Evolutionary conservation across 2,888 invertebrate genomes (phyloP).

Genomic region (Apamea crenata): DNA sequence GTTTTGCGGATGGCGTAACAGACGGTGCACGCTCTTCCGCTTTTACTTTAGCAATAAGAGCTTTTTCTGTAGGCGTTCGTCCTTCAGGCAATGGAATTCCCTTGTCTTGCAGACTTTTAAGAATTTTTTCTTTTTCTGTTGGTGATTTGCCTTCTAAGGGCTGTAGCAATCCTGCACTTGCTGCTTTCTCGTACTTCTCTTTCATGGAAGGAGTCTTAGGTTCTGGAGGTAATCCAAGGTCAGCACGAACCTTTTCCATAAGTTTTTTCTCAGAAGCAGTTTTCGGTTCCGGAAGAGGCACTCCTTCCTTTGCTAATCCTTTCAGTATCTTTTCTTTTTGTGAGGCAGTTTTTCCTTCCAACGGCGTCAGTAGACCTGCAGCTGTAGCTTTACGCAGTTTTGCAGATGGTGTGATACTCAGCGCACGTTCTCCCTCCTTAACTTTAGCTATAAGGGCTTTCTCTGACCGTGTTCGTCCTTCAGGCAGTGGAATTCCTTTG

Average conservation of each 20-base stretch:
- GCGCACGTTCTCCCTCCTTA: fast-evolving
- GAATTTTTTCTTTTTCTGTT: conserved; percentile 62
- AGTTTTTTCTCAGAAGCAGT: too few species aligned
- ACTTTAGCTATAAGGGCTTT: conserved; percentile 3
- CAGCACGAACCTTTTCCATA: background rate
- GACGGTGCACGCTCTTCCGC: background rate
- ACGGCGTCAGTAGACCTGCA: background rate
- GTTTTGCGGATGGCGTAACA: background rate
- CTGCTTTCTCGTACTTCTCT: background rate
- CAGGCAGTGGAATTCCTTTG: background rate
- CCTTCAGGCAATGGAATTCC: conserved; percentile 67
- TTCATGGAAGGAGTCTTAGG: conserved; percentile 52
- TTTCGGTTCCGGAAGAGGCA: too few species aligned
- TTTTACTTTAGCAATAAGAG: conserved; percentile 45
- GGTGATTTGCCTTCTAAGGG: conserved; percentile 63
- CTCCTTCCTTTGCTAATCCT: too few species aligned
- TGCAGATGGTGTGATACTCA: background rate
- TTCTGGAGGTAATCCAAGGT: conserved; percentile 52
- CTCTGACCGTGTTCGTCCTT: background rate
- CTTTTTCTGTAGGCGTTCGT: conserved; percentile 19
- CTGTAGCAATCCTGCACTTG: conserved; percentile 58
- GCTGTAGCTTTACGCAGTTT: background rate
- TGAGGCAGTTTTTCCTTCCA: background rate
- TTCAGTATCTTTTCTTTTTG: conserved; percentile 8
- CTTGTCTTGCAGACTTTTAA: conserved; percentile 48